Evolutionary conservation across 2,113 vertebrate species (phyloP).

Genomic region (Dendrocopos noguchii): DNA sequence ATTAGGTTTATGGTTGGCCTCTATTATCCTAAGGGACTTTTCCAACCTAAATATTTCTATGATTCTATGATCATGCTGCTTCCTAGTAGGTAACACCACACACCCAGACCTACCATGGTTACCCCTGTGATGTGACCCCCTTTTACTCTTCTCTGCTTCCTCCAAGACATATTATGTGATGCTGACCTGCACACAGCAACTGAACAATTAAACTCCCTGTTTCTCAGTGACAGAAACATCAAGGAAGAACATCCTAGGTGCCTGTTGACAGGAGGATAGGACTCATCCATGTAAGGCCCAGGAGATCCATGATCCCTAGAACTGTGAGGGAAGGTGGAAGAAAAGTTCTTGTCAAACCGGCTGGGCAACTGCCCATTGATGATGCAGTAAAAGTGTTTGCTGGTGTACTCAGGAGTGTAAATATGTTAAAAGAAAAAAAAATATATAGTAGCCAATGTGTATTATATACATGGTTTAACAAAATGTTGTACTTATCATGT

Average conservation of each 20-base stretch:
- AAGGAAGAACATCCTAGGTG: neutral
- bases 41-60: too few relatives aligned
- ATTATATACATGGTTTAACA: neutral
- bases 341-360: neutral
- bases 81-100: neutral
- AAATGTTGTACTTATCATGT: neutral
- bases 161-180: neutral
- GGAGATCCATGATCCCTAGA: neutral
- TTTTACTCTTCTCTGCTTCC: neutral
- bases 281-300: neutral
- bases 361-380: neutral
- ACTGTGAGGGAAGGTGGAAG: accelerated
- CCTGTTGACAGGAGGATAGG: neutral
- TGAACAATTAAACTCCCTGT: neutral
- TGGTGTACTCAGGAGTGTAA: neutral
- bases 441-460: neutral
- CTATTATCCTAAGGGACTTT: neutral
- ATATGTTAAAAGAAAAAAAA: neutral
- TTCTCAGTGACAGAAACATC: neutral
- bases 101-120: neutral
- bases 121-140: neutral
- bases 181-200: neutral
- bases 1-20: neutral
- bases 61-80: neutral
- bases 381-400: neutral